Percentiles rank a stretch among this genome's conserved stretches.
Conservation (phyloP, 2,797 vertebrate genomes). For the Lacerta viridis region DNA sequence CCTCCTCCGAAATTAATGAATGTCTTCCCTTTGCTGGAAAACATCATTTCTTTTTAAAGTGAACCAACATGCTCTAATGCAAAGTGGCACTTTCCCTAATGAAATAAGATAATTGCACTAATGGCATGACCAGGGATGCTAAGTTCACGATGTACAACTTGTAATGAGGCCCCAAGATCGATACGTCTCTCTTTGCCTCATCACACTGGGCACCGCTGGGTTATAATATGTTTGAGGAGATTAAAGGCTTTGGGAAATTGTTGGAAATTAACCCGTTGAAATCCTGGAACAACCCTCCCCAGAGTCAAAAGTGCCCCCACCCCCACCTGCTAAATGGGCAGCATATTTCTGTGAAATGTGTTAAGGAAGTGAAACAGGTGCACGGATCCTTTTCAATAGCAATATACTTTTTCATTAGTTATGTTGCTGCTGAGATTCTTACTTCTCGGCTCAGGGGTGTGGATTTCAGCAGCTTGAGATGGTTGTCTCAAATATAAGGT, state of each 20-base stretch:
- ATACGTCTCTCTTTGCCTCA: conserved; percentile 71
- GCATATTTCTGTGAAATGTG: neutral
- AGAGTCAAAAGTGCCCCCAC: neutral
- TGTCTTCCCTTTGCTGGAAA: conserved; percentile 49
- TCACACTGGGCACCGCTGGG: conserved; percentile 50
- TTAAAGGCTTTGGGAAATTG: conserved; percentile 46
- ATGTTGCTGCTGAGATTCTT: neutral
- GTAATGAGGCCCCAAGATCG: conserved; percentile 76
- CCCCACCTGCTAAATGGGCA: neutral
- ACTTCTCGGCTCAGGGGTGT: neutral
- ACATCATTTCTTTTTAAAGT: conserved; percentile 74
- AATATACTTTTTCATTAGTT: neutral
- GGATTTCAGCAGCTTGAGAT: neutral
- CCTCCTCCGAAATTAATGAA: conserved; percentile 65
- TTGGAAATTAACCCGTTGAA: conserved; percentile 59
- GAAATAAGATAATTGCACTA: conserved; percentile 79
- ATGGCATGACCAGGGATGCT: conserved; percentile 73
- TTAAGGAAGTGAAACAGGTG: neutral
- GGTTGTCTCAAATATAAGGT: neutral
- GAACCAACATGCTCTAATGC: conserved; percentile 70
- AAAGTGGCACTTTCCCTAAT: conserved; percentile 74
- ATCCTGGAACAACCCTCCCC: conserved; percentile 28
- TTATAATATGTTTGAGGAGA: conserved; percentile 52
- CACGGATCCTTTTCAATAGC: neutral
- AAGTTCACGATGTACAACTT: conserved; percentile 73